Conservation (phyloP, 2,797 vertebrate species). For the Chlorospingus semifuscus region DNA sequence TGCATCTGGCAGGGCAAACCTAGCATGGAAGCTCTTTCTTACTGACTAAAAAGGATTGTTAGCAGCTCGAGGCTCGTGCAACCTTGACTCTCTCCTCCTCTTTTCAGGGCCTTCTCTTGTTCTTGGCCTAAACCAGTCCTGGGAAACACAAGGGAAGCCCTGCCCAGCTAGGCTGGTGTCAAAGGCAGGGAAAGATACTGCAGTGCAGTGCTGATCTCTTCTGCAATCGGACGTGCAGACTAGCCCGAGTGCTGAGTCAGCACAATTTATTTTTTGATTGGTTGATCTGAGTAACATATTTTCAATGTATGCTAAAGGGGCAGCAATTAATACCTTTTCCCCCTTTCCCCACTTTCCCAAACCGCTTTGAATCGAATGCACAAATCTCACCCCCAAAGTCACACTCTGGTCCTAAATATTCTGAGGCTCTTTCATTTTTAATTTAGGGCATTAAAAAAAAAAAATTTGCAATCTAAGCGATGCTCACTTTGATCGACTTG, state of each 20-base stretch:
- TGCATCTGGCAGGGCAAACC: constrained; percentile 50
- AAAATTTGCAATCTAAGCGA: constrained; percentile 65
- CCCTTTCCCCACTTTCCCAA: constrained; percentile 18
- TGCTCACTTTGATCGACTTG: constrained; percentile 56
- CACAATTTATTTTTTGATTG: constrained; percentile 80
- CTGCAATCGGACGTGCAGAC: constrained; percentile 85
- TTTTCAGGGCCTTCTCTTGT: constrained; percentile 39
- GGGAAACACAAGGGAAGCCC: constrained; percentile 55
- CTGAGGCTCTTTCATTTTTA: constrained; percentile 73
- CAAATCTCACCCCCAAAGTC: constrained; percentile 41
- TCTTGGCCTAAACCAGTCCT: constrained; percentile 42
- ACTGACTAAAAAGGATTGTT: constrained; percentile 30
- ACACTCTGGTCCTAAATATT: constrained; percentile 68
- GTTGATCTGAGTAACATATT: constrained; percentile 81
- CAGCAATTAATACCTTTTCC: constrained; percentile 9
- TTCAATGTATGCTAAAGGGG: constrained; percentile 65
- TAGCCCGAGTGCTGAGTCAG: constrained; percentile 84
- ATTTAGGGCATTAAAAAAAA: constrained; percentile 76
- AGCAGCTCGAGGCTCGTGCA: constrained; percentile 10
- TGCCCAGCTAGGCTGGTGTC: constrained; percentile 61
- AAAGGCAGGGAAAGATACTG: constrained; percentile 73
- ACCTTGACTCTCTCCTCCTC: constrained; percentile 5
- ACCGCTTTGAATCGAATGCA: not conserved
- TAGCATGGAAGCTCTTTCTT: constrained; percentile 33
- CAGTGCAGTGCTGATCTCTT: constrained; percentile 81